Evolutionary conservation across 2,888 invertebrate genomes (phyloP).

Genomic region (Caenorhabditis drosophilae): DNA sequence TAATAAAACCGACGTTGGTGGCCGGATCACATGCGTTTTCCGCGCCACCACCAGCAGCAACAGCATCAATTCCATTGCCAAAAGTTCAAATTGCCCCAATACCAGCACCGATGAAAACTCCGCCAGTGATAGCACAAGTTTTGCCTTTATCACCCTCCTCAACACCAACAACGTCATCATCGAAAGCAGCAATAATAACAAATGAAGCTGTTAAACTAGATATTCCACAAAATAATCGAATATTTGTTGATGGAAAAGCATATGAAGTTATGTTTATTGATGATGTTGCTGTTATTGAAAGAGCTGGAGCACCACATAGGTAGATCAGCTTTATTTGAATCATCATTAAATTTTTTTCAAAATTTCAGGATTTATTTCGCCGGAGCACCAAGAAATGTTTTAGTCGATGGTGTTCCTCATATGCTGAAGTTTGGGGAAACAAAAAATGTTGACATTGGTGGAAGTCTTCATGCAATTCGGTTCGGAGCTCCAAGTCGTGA

Average conservation of each 20-base stretch:
- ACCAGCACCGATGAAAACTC: slow-evolving; percentile 9
- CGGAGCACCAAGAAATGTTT: slow-evolving; percentile 64
- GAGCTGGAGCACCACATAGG: slow-evolving; percentile 67
- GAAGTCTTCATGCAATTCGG: slow-evolving; percentile 76
- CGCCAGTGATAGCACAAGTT: slow-evolving; percentile 4
- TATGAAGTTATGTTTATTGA: slow-evolving; percentile 68
- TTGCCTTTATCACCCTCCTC: slow-evolving; percentile 2
- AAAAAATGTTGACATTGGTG: slow-evolving; percentile 69
- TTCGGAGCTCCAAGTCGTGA: slow-evolving; percentile 91
- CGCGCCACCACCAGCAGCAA: slow-evolving; percentile 4
- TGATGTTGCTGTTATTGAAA: slow-evolving; percentile 66
- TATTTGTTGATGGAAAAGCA: slow-evolving; percentile 69
- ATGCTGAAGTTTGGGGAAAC: slow-evolving; percentile 60
- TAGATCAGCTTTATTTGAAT: too few relatives aligned
- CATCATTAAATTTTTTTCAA: too few relatives aligned
- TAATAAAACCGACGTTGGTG: slow-evolving; percentile 19
- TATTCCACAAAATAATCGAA: slow-evolving; percentile 67
- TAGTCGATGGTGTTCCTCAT: slow-evolving; percentile 63
- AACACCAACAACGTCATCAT: slow-evolving; percentile 10
- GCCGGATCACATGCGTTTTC: slow-evolving; percentile 31
- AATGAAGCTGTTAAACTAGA: slow-evolving; percentile 43
- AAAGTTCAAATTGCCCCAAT: slow-evolving; percentile 1
- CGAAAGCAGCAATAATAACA: slow-evolving; percentile 4
- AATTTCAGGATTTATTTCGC: slow-evolving; percentile 65
- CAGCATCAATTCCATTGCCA: slow-evolving; percentile 2